A percentile compares a stretch with the other conserved stretches of the same genome.
Conservation (phyloP, 2,113 vertebrate species). For the Notechis scutatus region DNA sequence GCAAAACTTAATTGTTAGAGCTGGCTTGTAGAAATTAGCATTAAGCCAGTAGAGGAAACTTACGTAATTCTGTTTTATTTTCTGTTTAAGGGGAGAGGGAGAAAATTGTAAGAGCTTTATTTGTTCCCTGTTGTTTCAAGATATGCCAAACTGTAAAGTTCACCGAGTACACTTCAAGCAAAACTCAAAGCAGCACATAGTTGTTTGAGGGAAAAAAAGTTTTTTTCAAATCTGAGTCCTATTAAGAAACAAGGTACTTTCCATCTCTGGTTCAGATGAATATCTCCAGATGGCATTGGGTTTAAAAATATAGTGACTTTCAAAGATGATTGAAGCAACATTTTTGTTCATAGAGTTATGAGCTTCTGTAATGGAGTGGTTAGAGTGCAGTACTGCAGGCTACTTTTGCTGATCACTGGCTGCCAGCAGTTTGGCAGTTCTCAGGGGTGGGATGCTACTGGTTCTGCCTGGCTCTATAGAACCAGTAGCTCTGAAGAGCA, state of each 20-base stretch:
- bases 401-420: no score
- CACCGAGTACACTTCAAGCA: slow-evolving; percentile 1
- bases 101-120: slow-evolving; percentile 11
- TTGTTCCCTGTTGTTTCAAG: slow-evolving; percentile 1
- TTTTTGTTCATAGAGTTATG: background rate
- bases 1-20: background rate
- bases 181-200: background rate
- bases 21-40: background rate
- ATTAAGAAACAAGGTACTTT: background rate
- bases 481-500: no score
- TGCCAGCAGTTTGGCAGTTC: no score
- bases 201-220: background rate
- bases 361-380: no score
- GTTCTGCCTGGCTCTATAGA: no score
- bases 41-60: background rate
- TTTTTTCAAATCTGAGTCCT: background rate
- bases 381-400: no score
- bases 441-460: no score
- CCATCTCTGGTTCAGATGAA: background rate
- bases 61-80: slow-evolving; percentile 4
- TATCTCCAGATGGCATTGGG: background rate
- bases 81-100: background rate
- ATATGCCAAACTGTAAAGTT: background rate
- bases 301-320: background rate
- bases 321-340: background rate